phyloP scores from a whole-genome alignment of 2,797 vertebrate species.

The Melanogrammus aeglefinus region DNA sequence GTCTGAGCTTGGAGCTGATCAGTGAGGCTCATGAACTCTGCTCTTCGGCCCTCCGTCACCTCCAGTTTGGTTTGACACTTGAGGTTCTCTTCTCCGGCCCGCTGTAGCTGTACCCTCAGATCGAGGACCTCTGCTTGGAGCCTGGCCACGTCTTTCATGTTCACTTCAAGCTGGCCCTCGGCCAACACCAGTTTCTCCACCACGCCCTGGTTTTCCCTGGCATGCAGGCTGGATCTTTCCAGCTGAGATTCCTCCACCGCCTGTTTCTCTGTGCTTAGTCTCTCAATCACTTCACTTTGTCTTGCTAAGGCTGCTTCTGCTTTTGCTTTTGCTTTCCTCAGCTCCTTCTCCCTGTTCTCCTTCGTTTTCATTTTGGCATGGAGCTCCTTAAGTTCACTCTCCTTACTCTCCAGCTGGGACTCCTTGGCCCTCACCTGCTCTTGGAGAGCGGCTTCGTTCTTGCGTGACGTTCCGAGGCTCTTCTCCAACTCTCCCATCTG shows the following conservation, averaged over 20 bases:
- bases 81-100: constrained; percentile 69
- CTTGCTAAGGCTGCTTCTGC: constrained; percentile 70
- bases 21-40: constrained; percentile 77
- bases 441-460: constrained; percentile 72
- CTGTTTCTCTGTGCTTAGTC: constrained; percentile 69
- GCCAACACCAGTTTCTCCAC: constrained; percentile 61
- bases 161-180: constrained; percentile 79
- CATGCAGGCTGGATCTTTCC: constrained; percentile 52
- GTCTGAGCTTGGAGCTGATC: constrained; percentile 82
- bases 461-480: constrained; percentile 67
- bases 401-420: constrained; percentile 65
- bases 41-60: constrained; percentile 64
- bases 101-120: constrained; percentile 73
- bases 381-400: constrained; percentile 69
- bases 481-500: constrained; percentile 77
- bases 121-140: constrained; percentile 75
- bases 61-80: constrained; percentile 75
- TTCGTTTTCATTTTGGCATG: constrained; percentile 62
- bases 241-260: constrained; percentile 66
- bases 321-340: constrained; percentile 66
- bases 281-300: constrained; percentile 70
- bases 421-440: constrained; percentile 72
- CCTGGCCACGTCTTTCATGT: constrained; percentile 75
- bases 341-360: constrained; percentile 65
- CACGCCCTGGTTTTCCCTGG: constrained; percentile 66